Evolutionary conservation across 2,797 vertebrate genomes (phyloP).

Genomic region (Hirundo rustica): DNA sequence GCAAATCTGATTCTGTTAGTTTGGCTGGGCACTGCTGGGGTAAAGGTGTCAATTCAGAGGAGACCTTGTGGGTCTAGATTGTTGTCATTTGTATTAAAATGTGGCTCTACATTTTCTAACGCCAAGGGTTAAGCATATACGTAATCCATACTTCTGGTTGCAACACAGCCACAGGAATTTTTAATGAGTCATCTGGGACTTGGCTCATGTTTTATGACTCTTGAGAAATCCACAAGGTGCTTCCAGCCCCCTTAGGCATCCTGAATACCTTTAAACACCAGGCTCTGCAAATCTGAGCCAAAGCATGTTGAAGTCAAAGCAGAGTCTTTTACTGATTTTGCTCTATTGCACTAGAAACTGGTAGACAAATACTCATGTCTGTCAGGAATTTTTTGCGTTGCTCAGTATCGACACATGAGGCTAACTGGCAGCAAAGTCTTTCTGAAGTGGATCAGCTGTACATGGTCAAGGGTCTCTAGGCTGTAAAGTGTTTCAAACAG

Average conservation of each 20-base stretch:
- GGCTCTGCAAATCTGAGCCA: neutral
- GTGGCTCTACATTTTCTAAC: neutral
- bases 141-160: neutral
- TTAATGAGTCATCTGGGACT: neutral
- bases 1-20: neutral
- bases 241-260: neutral
- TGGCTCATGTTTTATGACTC: neutral
- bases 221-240: neutral
- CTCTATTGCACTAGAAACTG: neutral
- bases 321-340: neutral
- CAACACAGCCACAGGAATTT: neutral
- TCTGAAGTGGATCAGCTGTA: neutral
- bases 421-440: neutral
- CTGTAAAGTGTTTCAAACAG: neutral
- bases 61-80: neutral
- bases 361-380: neutral
- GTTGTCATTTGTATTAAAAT: neutral
- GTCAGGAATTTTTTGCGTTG: neutral
- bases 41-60: neutral
- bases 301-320: neutral
- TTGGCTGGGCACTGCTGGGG: neutral
- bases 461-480: neutral
- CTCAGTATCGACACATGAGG: fast-evolving
- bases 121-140: neutral
- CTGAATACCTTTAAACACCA: neutral